A percentile compares a stretch with the other conserved stretches of the same genome.
These are phyloP conservation scores for Barbus barbus DNA, from an alignment of 2,113 vertebrate genomes.

Conservation along the genomic window DNA sequence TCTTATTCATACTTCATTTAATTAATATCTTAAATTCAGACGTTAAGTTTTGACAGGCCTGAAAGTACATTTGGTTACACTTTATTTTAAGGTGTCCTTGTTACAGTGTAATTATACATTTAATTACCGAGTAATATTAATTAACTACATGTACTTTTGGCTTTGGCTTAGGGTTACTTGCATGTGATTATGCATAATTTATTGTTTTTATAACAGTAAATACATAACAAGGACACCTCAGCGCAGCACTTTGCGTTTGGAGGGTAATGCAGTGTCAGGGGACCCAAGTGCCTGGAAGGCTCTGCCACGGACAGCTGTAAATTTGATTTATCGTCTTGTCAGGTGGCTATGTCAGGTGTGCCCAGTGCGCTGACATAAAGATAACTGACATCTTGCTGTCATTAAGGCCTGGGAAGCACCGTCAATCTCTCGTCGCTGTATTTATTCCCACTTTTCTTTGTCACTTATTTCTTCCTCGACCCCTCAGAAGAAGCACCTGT, in stretches of 20 bases:
- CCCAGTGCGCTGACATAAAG: slow-evolving; percentile 61
- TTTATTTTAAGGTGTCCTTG: too few species aligned
- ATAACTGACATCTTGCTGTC: slow-evolving; percentile 68
- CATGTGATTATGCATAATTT: too few species aligned
- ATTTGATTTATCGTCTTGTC: slow-evolving; percentile 73
- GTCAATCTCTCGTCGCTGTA: slow-evolving; percentile 49
- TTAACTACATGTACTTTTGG: too few species aligned
- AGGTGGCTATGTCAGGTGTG: slow-evolving; percentile 58
- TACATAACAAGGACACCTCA: not conserved
- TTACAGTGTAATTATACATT: too few species aligned
- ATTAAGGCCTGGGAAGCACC: slow-evolving; percentile 49
- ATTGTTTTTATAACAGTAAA: too few species aligned
- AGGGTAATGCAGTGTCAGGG: slow-evolving; percentile 68
- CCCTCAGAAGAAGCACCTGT: slow-evolving; percentile 55
- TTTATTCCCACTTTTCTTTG: slow-evolving; percentile 45
- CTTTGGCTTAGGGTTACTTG: too few species aligned
- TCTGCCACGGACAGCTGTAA: slow-evolving; percentile 65
- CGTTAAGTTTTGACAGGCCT: not conserved
- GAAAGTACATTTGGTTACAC: not conserved
- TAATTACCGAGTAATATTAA: too few species aligned
- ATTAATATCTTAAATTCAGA: not conserved
- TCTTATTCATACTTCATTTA: too few species aligned
- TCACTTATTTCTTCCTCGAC: slow-evolving; percentile 47
- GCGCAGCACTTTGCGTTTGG: slow-evolving; percentile 41
- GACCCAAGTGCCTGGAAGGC: slow-evolving; percentile 62